Conservation (phyloP, 2,888 invertebrate species). For the Vandiemenella viatica region DNA sequence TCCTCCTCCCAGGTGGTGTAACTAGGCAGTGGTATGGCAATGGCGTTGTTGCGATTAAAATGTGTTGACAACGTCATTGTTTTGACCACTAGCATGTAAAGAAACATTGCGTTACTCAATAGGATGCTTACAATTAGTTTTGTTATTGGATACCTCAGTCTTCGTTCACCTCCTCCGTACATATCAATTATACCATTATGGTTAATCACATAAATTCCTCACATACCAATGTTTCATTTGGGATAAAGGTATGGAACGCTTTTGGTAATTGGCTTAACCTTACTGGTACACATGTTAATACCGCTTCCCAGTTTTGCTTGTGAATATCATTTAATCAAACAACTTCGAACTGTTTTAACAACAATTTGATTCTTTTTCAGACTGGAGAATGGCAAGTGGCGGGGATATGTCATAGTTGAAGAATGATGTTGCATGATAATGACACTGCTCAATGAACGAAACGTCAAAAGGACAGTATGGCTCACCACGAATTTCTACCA, state of each 20-base stretch:
- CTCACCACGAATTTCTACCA: slow-evolving; percentile 61
- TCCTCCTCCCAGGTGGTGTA: background rate
- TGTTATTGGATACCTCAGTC: no score
- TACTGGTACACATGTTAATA: background rate
- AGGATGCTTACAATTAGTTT: no score
- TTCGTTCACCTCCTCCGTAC: background rate
- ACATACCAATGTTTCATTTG: background rate
- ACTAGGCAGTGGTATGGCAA: background rate
- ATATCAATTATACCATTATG: background rate
- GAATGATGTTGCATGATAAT: background rate
- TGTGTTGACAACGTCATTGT: background rate
- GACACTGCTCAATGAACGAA: background rate
- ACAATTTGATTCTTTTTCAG: no score
- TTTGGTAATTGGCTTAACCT: background rate
- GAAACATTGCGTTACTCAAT: no score
- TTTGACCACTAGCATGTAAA: background rate
- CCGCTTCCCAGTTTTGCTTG: no score
- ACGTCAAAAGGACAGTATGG: slow-evolving; percentile 30
- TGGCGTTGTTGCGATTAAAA: background rate
- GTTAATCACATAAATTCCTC: slow-evolving; percentile 3
- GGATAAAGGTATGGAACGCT: background rate
- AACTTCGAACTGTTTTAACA: no score
- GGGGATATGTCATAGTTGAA: background rate
- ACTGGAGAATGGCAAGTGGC: no score
- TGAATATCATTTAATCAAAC: no score